Conservation (phyloP, 2,888 invertebrate genomes). For the Drosophila pseudotakahashii region DNA sequence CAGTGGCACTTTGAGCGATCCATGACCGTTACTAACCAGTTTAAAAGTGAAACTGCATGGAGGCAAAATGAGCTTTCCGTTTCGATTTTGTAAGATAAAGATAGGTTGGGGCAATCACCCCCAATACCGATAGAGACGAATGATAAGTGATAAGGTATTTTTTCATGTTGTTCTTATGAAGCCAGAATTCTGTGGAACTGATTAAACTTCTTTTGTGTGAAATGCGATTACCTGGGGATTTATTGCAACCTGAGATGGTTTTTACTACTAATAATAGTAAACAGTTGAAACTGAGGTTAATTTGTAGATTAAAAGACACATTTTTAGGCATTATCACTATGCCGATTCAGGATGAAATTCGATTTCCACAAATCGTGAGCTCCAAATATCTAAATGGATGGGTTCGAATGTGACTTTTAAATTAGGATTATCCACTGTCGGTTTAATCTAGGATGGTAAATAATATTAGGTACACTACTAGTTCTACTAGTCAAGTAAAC, state of each 20-base stretch:
- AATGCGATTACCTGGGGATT: background rate
- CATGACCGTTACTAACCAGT: background rate
- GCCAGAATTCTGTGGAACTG: too few relatives aligned
- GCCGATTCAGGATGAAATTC: slow-evolving; percentile 21
- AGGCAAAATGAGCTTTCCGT: background rate
- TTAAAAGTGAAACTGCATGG: background rate
- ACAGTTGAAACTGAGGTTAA: background rate
- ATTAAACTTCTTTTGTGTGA: background rate
- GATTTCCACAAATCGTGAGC: slow-evolving; percentile 43
- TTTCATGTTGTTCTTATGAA: background rate
- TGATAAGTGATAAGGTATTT: background rate
- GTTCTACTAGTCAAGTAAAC: background rate
- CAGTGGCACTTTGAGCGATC: background rate
- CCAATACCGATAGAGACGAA: background rate
- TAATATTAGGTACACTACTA: too few relatives aligned
- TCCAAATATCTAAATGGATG: slow-evolving; percentile 31
- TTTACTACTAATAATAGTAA: too few relatives aligned
- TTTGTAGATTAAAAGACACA: too few relatives aligned
- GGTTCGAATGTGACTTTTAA: slow-evolving; percentile 36
- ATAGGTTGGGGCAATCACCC: background rate
- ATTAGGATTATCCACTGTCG: slow-evolving; percentile 33
- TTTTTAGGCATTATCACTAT: too few relatives aligned
- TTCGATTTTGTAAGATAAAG: background rate
- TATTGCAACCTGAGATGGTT: too few relatives aligned
- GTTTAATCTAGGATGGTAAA: background rate